phyloP scores from a whole-genome alignment of 2,113 vertebrate genomes.

The Ovis canadensis region DNA sequence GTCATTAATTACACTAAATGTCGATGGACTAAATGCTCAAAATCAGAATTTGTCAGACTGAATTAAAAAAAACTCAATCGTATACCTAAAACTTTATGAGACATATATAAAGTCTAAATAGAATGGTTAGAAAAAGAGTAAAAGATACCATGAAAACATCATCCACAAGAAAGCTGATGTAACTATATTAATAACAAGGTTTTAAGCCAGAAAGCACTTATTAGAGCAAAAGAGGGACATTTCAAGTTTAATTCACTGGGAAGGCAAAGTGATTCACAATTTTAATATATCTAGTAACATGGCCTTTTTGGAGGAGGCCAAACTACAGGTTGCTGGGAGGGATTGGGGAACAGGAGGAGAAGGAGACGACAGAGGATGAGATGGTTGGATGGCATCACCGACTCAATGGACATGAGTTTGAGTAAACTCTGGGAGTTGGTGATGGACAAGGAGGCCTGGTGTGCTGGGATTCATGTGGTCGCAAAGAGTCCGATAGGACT shows the following conservation, averaged over 20 bases:
- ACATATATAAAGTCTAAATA: background rate
- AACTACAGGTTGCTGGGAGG: no score
- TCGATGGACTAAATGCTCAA: background rate
- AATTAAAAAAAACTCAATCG: background rate
- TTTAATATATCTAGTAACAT: background rate
- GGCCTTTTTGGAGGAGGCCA: background rate
- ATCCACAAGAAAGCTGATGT: background rate
- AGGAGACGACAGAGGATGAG: no score
- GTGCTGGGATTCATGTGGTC: no score
- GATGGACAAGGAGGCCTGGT: no score
- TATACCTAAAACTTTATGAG: background rate
- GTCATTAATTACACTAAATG: background rate
- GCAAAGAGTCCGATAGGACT: fast-evolving
- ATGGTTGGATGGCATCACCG: no score
- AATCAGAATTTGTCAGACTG: background rate
- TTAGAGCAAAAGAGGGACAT: background rate
- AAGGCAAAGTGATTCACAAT: background rate
- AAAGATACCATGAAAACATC: background rate
- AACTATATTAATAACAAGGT: background rate
- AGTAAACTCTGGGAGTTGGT: no score
- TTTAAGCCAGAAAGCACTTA: background rate
- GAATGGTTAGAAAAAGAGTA: background rate
- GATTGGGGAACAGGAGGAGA: no score
- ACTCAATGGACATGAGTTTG: no score
- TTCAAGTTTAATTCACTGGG: background rate